These are phyloP conservation scores for Epinephelus malabaricus DNA, from an alignment of 2,797 vertebrate species.

Conservation along the genomic window DNA sequence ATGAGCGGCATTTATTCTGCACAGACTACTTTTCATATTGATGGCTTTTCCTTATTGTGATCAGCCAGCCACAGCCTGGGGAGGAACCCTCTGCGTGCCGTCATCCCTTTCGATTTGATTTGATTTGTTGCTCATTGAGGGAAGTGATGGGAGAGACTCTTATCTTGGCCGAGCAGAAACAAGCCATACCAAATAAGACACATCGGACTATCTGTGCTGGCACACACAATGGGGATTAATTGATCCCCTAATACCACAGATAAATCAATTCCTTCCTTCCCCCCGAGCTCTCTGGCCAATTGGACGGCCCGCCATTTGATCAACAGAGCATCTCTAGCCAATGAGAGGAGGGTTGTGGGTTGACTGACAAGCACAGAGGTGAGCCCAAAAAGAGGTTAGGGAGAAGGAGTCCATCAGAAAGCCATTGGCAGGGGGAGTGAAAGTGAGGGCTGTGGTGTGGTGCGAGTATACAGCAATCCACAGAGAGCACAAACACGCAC, in stretches of 20 bases:
- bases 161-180: slow-evolving; percentile 87
- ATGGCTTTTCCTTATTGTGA: slow-evolving; percentile 74
- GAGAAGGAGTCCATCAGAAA: slow-evolving; percentile 85
- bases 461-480: slow-evolving; percentile 52
- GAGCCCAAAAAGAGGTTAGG: slow-evolving; percentile 69
- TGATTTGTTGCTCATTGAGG: slow-evolving; percentile 80
- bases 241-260: slow-evolving; percentile 90
- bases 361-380: slow-evolving; percentile 76
- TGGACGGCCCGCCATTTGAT: slow-evolving; percentile 75
- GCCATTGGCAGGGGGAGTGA: slow-evolving; percentile 73
- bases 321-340: slow-evolving; percentile 78
- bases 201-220: slow-evolving; percentile 87
- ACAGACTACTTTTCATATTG: slow-evolving; percentile 75
- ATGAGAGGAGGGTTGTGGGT: slow-evolving; percentile 59
- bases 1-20: slow-evolving; percentile 74
- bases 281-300: slow-evolving; percentile 83
- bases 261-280: slow-evolving; percentile 87
- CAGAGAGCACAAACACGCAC: slow-evolving; percentile 45
- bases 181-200: slow-evolving; percentile 88
- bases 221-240: slow-evolving; percentile 91
- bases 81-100: slow-evolving; percentile 72
- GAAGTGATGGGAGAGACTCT: slow-evolving; percentile 80
- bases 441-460: slow-evolving; percentile 62
- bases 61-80: slow-evolving; percentile 74
- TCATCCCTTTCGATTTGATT: slow-evolving; percentile 81